These are phyloP conservation scores for Chiloscyllium punctatum DNA, from an alignment of 2,797 vertebrate species.

Conservation along the genomic window DNA sequence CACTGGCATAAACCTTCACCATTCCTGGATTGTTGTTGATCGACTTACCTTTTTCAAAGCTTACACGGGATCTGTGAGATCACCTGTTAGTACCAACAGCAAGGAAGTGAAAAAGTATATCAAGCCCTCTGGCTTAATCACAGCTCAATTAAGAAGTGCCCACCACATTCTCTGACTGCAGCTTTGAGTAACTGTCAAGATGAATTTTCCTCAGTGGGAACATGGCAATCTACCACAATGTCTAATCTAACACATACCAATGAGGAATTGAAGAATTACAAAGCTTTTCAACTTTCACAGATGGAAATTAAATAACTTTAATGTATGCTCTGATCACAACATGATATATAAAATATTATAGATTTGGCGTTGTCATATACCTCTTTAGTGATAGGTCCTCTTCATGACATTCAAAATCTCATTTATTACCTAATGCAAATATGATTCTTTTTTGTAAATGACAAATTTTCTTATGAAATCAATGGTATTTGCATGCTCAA, in stretches of 20 bases:
- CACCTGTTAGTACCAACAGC: not conserved
- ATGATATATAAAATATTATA: not conserved
- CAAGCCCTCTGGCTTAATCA: not conserved
- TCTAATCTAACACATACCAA: not conserved
- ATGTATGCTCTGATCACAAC: not conserved
- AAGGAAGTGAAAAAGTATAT: not conserved
- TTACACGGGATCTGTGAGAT: not conserved
- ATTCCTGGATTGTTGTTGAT: not conserved
- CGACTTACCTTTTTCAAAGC: not conserved
- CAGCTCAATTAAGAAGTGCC: not conserved
- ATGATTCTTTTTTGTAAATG: not conserved
- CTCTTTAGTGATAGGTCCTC: not conserved
- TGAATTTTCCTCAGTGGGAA: not conserved
- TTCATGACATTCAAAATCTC: not conserved
- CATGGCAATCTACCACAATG: not conserved
- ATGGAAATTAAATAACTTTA: not conserved
- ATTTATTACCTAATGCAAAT: not conserved
- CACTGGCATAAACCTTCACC: not conserved
- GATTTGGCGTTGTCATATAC: not conserved
- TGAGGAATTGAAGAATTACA: not conserved
- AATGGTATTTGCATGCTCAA: not conserved
- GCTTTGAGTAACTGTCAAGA: not conserved
- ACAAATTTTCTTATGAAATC: not conserved
- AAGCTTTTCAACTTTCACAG: not conserved
- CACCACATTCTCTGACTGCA: constrained; percentile 10